Percentiles rank a stretch among this genome's conserved stretches.
phyloP scores from a whole-genome alignment of 2,888 invertebrate species.

The Cephus rjabovi region DNA sequence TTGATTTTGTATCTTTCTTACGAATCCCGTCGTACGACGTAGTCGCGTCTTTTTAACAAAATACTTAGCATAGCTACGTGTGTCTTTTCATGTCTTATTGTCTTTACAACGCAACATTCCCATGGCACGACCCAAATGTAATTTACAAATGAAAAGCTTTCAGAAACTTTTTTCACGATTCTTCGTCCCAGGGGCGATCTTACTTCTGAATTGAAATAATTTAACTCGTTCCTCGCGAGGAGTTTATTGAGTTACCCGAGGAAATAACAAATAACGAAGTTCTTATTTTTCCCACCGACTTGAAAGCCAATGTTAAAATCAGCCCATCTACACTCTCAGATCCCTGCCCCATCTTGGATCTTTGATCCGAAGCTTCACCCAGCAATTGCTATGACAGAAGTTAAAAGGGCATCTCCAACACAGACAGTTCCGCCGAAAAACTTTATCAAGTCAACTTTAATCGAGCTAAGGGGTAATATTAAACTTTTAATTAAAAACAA shows the following conservation, averaged over 20 bases:
- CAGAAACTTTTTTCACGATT: neutral
- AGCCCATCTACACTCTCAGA: neutral
- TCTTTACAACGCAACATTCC: neutral
- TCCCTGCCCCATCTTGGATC: too few species aligned
- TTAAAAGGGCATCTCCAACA: neutral
- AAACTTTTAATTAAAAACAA: neutral
- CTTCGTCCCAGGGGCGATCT: neutral
- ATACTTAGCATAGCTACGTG: neutral
- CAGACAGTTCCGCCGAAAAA: neutral
- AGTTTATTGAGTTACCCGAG: neutral
- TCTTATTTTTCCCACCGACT: neutral
- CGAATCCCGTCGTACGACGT: neutral
- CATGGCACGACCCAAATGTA: neutral
- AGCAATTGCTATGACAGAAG: neutral
- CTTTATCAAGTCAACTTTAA: neutral
- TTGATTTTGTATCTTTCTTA: too few species aligned
- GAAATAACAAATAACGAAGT: slow-evolving; percentile 10
- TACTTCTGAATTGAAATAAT: neutral
- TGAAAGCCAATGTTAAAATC: neutral
- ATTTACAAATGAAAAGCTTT: slow-evolving; percentile 1
- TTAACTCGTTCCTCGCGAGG: neutral
- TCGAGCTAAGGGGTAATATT: neutral
- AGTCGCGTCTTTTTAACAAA: neutral
- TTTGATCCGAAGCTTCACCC: too few species aligned
- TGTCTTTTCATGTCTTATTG: too few species aligned